phyloP scores from a whole-genome alignment of 2,797 vertebrate genomes.

The Paedocypris micromegethes region DNA sequence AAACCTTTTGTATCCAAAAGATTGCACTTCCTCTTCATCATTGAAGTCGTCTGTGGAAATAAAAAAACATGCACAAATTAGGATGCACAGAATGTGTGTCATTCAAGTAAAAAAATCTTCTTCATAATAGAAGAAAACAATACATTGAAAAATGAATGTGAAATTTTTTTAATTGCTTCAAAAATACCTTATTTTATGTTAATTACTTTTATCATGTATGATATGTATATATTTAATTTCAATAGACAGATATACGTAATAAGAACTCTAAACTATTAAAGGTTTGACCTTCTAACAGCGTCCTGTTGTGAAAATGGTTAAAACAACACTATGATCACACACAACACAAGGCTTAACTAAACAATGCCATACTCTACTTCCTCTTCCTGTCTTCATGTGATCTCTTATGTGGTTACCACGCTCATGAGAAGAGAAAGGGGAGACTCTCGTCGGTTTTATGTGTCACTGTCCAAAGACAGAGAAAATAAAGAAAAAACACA shows the following conservation, averaged over 20 bases:
- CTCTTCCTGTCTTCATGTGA: conserved; percentile 20
- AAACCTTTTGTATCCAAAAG: conserved; percentile 98
- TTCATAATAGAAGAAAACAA: no score
- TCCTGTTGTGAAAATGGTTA: neutral
- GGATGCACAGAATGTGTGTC: neutral
- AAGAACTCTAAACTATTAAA: no score
- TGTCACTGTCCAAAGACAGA: conserved; percentile 42
- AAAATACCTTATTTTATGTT: no score
- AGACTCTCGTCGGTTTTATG: conserved; percentile 42
- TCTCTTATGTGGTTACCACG: conserved; percentile 39
- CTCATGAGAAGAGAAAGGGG: conserved; percentile 46
- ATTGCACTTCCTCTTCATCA: conserved; percentile 98
- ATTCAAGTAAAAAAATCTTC: no score
- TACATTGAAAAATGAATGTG: no score
- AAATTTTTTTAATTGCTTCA: no score
- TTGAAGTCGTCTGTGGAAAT: conserved; percentile 85
- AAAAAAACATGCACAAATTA: conserved; percentile 42
- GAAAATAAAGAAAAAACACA: conserved; percentile 50
- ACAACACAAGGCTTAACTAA: conserved; percentile 35
- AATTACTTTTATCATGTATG: no score
- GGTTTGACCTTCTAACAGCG: no score
- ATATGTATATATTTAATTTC: no score
- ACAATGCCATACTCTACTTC: conserved; percentile 37
- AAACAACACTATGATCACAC: conserved; percentile 31
- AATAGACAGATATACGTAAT: no score